These are phyloP conservation scores for Dynastes maya DNA, from an alignment of 2,888 invertebrate species.

Conservation along the genomic window DNA sequence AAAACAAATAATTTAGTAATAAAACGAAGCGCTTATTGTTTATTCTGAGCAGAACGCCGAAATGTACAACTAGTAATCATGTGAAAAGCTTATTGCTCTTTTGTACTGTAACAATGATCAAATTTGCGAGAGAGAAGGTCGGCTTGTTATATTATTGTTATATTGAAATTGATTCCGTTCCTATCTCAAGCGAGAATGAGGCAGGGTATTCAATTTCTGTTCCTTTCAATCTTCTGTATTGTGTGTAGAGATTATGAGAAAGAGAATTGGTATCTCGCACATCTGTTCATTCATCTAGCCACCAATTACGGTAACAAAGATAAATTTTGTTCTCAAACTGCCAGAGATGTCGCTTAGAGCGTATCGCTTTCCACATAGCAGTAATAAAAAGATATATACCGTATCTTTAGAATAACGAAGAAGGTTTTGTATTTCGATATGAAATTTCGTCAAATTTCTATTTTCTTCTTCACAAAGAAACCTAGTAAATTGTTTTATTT, in stretches of 20 bases:
- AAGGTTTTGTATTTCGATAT: too few species aligned
- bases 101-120: constrained; percentile 3
- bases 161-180: constrained; percentile 9
- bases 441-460: too few species aligned
- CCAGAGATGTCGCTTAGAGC: constrained; percentile 1
- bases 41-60: background rate
- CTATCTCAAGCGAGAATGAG: background rate
- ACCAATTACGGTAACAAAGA: constrained; percentile 10
- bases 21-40: background rate
- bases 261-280: constrained; percentile 23
- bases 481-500: too few species aligned
- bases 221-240: constrained; percentile 14
- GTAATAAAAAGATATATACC: background rate
- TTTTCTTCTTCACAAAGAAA: too few species aligned
- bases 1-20: background rate
- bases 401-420: background rate
- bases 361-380: background rate
- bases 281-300: constrained; percentile 34
- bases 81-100: constrained; percentile 2
- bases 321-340: constrained; percentile 20
- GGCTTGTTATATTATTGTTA: constrained; percentile 3
- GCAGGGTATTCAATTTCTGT: constrained; percentile 1
- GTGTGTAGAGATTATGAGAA: constrained; percentile 16
- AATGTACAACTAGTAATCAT: background rate
- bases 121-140: constrained; percentile 5